Evolutionary conservation across 2,797 vertebrate species (phyloP).

Genomic region (Ctenosaura bakeri): DNA sequence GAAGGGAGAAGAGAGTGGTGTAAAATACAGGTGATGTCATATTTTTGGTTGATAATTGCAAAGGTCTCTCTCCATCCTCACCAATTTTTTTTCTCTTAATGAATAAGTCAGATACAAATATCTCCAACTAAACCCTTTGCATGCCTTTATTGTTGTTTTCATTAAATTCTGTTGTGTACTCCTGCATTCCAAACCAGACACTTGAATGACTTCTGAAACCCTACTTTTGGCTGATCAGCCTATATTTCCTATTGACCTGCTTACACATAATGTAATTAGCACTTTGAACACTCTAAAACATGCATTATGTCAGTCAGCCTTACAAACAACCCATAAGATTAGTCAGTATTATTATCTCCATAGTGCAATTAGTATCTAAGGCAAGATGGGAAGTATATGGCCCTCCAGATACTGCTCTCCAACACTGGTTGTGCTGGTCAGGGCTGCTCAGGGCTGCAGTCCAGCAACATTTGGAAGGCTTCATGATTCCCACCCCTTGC

Average conservation of each 20-base stretch:
- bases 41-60: slow-evolving; percentile 18
- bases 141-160: background rate
- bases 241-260: background rate
- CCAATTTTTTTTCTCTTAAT: background rate
- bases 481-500: too few relatives aligned
- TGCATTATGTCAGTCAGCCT: slow-evolving; percentile 10
- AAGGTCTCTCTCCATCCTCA: background rate
- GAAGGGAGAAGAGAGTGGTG: background rate
- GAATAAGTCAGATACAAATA: background rate
- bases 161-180: slow-evolving; percentile 1
- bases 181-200: background rate
- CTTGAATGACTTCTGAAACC: background rate
- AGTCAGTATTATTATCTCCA: slow-evolving; percentile 17
- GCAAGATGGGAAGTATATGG: too few relatives aligned
- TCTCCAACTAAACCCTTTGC: background rate
- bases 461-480: too few relatives aligned
- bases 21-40: background rate
- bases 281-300: background rate
- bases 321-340: background rate
- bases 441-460: too few relatives aligned
- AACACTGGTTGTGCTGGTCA: too few relatives aligned
- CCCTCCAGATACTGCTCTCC: too few relatives aligned
- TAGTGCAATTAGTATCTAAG: background rate
- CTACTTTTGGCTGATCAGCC: background rate
- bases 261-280: background rate